Base-by-base conservation (phyloP, 2,113 vertebrate genomes). In the Bettongia penicillata region DNA sequence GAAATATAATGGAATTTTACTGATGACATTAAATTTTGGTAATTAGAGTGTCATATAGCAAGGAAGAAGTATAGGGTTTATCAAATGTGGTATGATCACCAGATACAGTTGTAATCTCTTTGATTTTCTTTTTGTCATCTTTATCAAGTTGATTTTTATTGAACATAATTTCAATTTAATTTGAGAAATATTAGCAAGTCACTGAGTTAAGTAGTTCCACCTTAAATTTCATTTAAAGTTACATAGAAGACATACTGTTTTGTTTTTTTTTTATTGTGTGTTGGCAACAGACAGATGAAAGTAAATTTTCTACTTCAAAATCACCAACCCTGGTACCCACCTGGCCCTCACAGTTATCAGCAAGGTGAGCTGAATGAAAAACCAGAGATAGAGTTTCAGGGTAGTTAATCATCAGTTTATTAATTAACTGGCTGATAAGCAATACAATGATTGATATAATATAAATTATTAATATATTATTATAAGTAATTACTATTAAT, bases 71-170 rank as follows among this genome's bases (percentile, higher is more conserved):
- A 68, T 68, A 68, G 61, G 5, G 31, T 68, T 68, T 93, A 91
- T 96, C 93, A 91, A 95, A 93, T 94, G 90, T 47, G 77, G 37
- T 25, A 91, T 90, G 92, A 95, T 52, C 23, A 9, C 8, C 89
- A 47, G 91, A 49, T 28, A 37, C 19, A 24, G 57, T 93, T 94
- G 89, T 47, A 0, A 95, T 91, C 25, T 47, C 31, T 84, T 47
- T 91, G 22, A 95, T 91, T 84, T 51, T 3, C 91, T 0, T 89
- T 68, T 93, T 94, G n/a, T 95, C 23, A 52, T 53, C 26, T 89
- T 93, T 68, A 93, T 94, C 51, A 55, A 94, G 48, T 48, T 96
- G 90, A 90, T 96, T 93, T 93, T 31, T 10, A n/a, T 9, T 55
- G 22, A 43, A 93, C 0, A 94, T 68, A 9, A 91, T 96, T 96